phyloP scores from a whole-genome alignment of 2,888 invertebrate species.

The Tipula lateralis region DNA sequence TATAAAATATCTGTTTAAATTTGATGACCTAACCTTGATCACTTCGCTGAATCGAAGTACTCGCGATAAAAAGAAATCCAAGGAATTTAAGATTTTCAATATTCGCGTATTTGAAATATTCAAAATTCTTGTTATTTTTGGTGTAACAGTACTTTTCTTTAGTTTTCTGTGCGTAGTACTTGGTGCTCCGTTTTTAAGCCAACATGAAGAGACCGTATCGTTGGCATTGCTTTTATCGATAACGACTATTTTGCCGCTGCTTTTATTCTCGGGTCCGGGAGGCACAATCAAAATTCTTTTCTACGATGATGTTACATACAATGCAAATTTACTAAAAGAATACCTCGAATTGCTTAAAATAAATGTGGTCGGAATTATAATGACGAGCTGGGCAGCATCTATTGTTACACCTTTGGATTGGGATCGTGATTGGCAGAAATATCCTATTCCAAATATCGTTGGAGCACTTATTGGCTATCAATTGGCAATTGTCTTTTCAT shows the following conservation, averaged over 20 bases:
- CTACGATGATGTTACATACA: slow-evolving; percentile 46
- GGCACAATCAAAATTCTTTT: slow-evolving; percentile 48
- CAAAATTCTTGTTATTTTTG: not conserved
- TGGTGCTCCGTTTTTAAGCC: slow-evolving; percentile 48
- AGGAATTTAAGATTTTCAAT: not conserved
- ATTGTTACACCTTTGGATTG: slow-evolving; percentile 79
- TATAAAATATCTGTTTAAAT: not conserved
- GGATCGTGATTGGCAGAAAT: slow-evolving; percentile 77
- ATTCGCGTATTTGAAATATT: not conserved
- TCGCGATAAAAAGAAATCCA: slow-evolving; percentile 25
- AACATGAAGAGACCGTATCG: slow-evolving; percentile 48
- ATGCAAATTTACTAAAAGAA: slow-evolving; percentile 45
- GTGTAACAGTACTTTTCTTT: slow-evolving; percentile 39
- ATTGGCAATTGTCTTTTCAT: slow-evolving; percentile 44
- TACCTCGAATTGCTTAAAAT: slow-evolving; percentile 46
- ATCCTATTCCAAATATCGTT: slow-evolving; percentile 63
- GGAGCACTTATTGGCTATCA: slow-evolving; percentile 58
- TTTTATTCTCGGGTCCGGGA: slow-evolving; percentile 46
- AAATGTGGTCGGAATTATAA: slow-evolving; percentile 49
- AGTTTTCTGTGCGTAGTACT: slow-evolving; percentile 47
- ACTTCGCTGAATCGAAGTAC: not conserved
- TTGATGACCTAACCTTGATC: not conserved
- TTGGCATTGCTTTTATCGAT: slow-evolving; percentile 45
- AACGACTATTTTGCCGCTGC: slow-evolving; percentile 46
- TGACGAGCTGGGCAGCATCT: slow-evolving; percentile 76